A percentile compares a stretch with the other conserved stretches of the same genome.
Evolutionary conservation across 2,797 vertebrate genomes (phyloP).

Genomic region (Sylvilagus floridanus): DNA sequence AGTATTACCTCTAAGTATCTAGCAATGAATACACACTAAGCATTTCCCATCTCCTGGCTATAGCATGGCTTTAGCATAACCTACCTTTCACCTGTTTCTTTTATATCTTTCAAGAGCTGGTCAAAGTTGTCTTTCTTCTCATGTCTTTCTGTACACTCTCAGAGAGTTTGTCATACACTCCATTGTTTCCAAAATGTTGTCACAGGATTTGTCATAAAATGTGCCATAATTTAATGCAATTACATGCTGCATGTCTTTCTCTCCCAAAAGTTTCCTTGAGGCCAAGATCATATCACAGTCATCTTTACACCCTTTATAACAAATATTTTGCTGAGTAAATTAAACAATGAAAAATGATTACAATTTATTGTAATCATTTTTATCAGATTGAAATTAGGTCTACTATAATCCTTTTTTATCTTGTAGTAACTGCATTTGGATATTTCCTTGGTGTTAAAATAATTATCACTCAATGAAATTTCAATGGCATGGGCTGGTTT

Average conservation of each 20-base stretch:
- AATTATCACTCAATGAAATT: background rate
- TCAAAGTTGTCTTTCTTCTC: background rate
- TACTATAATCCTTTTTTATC: background rate
- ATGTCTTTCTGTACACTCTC: background rate
- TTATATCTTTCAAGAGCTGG: background rate
- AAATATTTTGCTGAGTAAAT: background rate
- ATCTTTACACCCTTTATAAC: background rate
- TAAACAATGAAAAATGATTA: background rate
- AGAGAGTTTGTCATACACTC: background rate
- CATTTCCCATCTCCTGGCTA: background rate
- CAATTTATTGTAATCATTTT: background rate
- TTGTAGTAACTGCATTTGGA: background rate
- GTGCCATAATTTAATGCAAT: background rate
- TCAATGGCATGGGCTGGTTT: background rate
- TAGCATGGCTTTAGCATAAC: background rate
- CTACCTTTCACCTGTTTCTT: background rate
- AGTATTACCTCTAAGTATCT: background rate
- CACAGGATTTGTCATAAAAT: background rate
- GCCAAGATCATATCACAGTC: background rate
- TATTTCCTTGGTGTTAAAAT: background rate
- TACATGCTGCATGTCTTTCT: background rate
- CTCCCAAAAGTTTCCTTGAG: background rate
- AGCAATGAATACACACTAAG: slow-evolving; percentile 2
- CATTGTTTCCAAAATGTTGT: background rate
- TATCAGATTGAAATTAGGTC: background rate